These are phyloP conservation scores for Lontra canadensis DNA, from an alignment of 2,113 vertebrate genomes.

Conservation along the genomic window DNA sequence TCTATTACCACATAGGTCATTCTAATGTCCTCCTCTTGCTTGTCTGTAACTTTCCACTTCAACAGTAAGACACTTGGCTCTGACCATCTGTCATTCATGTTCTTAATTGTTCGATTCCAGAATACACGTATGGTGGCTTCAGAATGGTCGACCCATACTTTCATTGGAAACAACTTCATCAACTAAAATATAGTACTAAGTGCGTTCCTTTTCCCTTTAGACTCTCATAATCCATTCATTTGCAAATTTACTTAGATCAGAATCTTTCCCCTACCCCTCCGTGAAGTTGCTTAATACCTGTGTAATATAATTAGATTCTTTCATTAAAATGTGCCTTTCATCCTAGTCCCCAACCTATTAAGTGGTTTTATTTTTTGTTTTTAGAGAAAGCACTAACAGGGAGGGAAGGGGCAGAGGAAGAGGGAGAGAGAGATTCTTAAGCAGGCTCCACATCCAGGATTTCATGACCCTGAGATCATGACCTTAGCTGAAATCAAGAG, in stretches of 20 bases:
- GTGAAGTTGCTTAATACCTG: background rate
- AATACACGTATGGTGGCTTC: background rate
- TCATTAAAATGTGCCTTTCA: background rate
- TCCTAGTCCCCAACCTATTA: background rate
- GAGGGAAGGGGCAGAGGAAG: background rate
- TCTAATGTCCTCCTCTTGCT: background rate
- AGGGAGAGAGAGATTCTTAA: background rate
- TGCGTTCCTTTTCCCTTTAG: background rate
- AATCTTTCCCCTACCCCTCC: background rate
- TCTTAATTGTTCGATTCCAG: background rate
- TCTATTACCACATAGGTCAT: background rate
- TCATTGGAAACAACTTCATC: background rate
- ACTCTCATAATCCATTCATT: background rate
- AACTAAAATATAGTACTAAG: background rate
- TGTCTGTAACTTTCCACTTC: background rate
- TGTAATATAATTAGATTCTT: background rate
- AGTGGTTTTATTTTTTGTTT: background rate
- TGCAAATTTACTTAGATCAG: background rate
- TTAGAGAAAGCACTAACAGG: background rate
- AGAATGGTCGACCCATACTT: background rate
- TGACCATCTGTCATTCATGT: background rate
- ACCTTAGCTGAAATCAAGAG: background rate
- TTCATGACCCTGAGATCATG: background rate
- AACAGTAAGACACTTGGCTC: background rate
- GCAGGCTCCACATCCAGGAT: background rate